Evolutionary conservation across 1,140 invertebrate species (phyloP).

Genomic region (Magallana ariakensis): DNA sequence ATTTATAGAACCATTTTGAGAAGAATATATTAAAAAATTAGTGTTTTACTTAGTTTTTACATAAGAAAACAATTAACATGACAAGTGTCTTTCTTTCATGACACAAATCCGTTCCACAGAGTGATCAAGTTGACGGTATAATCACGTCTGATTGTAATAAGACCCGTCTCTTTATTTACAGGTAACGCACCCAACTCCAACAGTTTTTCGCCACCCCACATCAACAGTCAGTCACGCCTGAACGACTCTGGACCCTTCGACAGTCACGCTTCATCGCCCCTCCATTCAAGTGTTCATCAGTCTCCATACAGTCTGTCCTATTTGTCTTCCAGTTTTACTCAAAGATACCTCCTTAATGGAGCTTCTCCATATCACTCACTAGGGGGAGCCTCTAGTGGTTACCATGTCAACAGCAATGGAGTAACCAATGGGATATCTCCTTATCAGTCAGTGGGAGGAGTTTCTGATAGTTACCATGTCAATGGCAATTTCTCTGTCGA

Average conservation of each 20-base stretch:
- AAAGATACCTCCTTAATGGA: constrained; percentile 43
- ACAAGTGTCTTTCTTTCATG: too few relatives aligned
- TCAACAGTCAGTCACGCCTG: constrained; percentile 5
- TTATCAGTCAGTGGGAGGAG: background rate
- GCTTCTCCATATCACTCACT: constrained; percentile 35
- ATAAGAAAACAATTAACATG: too few relatives aligned
- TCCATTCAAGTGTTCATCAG: too few relatives aligned
- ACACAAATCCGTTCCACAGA: background rate
- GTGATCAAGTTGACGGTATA: background rate
- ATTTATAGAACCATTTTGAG: too few relatives aligned
- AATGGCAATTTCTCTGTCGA: constrained; percentile 39
- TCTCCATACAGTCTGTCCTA: too few relatives aligned
- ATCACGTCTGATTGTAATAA: too few relatives aligned
- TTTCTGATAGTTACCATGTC: constrained; percentile 32
- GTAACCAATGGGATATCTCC: too few relatives aligned
- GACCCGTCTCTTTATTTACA: constrained; percentile 47
- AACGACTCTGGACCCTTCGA: too few relatives aligned
- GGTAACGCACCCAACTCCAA: constrained; percentile 58
- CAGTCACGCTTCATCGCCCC: too few relatives aligned
- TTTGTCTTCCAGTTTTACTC: too few relatives aligned
- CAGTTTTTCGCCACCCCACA: constrained; percentile 59
- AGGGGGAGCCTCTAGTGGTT: background rate
- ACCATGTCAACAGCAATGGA: background rate
- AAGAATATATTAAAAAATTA: too few relatives aligned
- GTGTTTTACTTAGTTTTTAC: too few relatives aligned